Evolutionary conservation across 2,888 invertebrate genomes (phyloP).

Genomic region (Phrixothrix hirtus): DNA sequence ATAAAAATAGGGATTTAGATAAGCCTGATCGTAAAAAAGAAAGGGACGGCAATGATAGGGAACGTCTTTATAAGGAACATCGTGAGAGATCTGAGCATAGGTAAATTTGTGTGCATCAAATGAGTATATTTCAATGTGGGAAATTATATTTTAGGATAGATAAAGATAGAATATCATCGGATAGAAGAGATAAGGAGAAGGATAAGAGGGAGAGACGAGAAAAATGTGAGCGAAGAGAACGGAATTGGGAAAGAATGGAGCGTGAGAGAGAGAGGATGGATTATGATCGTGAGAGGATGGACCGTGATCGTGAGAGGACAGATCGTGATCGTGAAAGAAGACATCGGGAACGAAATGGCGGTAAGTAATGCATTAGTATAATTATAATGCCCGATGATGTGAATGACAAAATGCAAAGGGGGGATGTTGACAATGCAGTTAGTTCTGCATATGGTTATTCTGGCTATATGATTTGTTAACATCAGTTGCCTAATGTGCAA

Average conservation of each 20-base stretch:
- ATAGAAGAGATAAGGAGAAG: constrained; percentile 29
- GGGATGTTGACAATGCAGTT: constrained; percentile 4
- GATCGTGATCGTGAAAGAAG: constrained; percentile 40
- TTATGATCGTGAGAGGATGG: constrained; percentile 35
- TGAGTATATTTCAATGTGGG: background rate
- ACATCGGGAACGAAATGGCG: constrained; percentile 48
- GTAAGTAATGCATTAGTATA: constrained; percentile 31
- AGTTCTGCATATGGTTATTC: constrained; percentile 1
- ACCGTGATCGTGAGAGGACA: constrained; percentile 34
- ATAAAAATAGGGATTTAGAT: constrained; percentile 36
- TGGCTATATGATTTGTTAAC: background rate
- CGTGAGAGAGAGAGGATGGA: constrained; percentile 36
- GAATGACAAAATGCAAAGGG: constrained; percentile 7
- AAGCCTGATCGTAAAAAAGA: constrained; percentile 31
- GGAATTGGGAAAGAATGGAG: constrained; percentile 43
- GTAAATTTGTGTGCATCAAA: constrained; percentile 1
- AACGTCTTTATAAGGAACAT: constrained; percentile 21
- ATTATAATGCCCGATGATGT: constrained; percentile 10
- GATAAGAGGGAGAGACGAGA: constrained; percentile 38
- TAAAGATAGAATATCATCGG: constrained; percentile 22
- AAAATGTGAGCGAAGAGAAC: constrained; percentile 39
- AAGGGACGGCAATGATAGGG: constrained; percentile 16
- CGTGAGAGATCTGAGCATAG: constrained; percentile 27
- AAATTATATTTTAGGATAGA: constrained; percentile 35
- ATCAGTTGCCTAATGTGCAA: constrained; percentile 12